Evolutionary conservation across 2,888 invertebrate genomes (phyloP), one percentile per base, ranked within the genome.

Genomic region (Chirona hameri): DNA sequence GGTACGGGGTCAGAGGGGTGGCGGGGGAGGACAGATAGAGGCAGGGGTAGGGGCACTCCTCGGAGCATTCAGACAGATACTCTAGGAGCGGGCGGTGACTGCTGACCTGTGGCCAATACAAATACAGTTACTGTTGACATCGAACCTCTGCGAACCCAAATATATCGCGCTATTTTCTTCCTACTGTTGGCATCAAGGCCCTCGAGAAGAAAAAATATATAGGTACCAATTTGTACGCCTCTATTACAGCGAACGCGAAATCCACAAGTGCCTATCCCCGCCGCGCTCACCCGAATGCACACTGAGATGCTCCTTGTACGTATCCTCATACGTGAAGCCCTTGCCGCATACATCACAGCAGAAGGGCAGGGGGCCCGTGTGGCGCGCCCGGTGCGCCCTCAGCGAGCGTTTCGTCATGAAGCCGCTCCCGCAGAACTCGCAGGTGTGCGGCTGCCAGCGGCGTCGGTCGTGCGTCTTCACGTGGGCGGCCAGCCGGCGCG

Each of bases 401-500:
- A 85, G 82, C 27, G 85, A 83, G 24, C 84, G 84, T 60, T 83
- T 83, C 39, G 84, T 84, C 24, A 84, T 83, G 76, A 85, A 85
- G 21, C 83, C 82, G 14, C 84, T 83, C 39, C 83, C 84, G 79
- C 85, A 85, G 29, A 84, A 82, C 48, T 85, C 84, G 82, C 85
- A 85, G 31, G 83, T 82, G 72, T 84, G 85, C 9, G 85, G 85
- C 60, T 84, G 83, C 48, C 84, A 84, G 12, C 85, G 84, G 15
- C 84, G 84, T 52, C 84, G 84, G 24, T 84, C 83, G n/a, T 85
- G 83, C 81, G 83, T 84, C 76, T 46, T 76, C 21, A 18, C n/a
- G 82, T 85, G 85, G 46, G 84, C 84, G 39, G 84, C 84, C 83
- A 85, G 84, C 31, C 85, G 83, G 39, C 84, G 84, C 52, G 83